Evolutionary conservation across 37 sponge, comb jelly and placozoan genomes (phyloP).

Genomic region (Agelas oroides): DNA sequence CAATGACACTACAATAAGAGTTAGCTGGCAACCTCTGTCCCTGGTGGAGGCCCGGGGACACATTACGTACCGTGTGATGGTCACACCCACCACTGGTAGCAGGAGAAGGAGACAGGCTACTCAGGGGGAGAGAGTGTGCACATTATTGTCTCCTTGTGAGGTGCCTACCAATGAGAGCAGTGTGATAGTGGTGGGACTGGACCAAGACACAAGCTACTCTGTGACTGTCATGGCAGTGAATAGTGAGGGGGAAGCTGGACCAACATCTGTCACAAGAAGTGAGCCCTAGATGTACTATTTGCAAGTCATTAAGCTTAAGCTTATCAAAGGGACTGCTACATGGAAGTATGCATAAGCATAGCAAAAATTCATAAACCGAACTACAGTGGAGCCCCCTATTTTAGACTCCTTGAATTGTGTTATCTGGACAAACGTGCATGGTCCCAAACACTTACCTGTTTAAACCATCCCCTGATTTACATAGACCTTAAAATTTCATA

Average conservation of each 20-base stretch:
- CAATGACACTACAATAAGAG: not conserved
- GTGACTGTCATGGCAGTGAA: slow-evolving; percentile 17
- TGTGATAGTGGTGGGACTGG: slow-evolving; percentile 22
- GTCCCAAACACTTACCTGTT: no score
- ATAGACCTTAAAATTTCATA: no score
- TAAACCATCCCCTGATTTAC: no score
- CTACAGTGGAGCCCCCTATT: no score
- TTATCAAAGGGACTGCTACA: no score
- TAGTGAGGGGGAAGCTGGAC: slow-evolving; percentile 14
- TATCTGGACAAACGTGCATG: no score
- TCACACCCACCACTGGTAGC: not conserved
- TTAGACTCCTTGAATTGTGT: no score
- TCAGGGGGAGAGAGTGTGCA: not conserved
- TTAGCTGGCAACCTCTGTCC: slow-evolving; percentile 29
- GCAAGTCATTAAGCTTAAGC: no score
- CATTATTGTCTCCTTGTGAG: not conserved
- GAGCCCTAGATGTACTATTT: no score
- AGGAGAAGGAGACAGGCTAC: slow-evolving; percentile 1
- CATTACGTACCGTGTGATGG: slow-evolving; percentile 20
- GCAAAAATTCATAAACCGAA: no score
- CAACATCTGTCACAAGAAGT: no score
- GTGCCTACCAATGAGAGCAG: slow-evolving; percentile 5
- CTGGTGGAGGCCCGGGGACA: slow-evolving; percentile 38
- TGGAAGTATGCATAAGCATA: no score
- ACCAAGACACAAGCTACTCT: not conserved